phyloP scores from a whole-genome alignment of 2,797 vertebrate genomes.

The Emydoidea blandingii region DNA sequence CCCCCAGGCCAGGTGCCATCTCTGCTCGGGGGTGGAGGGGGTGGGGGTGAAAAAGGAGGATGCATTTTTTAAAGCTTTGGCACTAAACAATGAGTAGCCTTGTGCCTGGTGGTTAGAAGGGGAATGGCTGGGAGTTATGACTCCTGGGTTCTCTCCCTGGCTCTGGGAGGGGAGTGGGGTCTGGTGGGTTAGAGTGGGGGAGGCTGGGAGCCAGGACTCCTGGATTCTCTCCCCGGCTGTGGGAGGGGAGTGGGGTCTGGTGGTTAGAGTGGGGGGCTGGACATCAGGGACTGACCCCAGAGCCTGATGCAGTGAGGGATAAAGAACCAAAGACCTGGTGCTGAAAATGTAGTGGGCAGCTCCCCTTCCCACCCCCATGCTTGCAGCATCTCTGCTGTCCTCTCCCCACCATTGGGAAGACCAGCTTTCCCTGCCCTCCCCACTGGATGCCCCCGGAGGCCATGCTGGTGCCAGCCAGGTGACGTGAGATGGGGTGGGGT shows the following conservation, averaged over 20 bases:
- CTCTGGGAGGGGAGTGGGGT: background rate
- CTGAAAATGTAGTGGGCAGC: background rate
- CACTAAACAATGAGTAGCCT: background rate
- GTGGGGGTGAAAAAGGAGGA: background rate
- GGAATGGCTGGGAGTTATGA: background rate
- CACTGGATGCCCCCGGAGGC: too few species aligned
- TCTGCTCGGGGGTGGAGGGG: too few species aligned
- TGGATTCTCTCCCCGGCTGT: background rate
- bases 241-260: too few species aligned
- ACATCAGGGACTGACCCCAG: too few species aligned
- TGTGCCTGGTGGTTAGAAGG: background rate
- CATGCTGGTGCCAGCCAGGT: rapidly evolving
- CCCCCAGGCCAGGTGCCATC: too few species aligned
- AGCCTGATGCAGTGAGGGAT: background rate
- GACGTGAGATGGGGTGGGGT: background rate
- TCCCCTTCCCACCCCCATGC: background rate
- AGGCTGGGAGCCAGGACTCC: too few species aligned
- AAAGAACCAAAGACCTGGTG: background rate
- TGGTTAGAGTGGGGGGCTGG: too few species aligned
- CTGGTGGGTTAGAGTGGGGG: too few species aligned
- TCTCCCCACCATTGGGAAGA: background rate
- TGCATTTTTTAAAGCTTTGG: background rate
- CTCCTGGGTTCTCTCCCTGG: background rate
- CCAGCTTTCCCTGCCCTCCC: background rate
- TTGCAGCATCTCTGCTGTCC: background rate